Conservation (phyloP, 2,113 vertebrate species). For the Dromaius novaehollandiae region DNA sequence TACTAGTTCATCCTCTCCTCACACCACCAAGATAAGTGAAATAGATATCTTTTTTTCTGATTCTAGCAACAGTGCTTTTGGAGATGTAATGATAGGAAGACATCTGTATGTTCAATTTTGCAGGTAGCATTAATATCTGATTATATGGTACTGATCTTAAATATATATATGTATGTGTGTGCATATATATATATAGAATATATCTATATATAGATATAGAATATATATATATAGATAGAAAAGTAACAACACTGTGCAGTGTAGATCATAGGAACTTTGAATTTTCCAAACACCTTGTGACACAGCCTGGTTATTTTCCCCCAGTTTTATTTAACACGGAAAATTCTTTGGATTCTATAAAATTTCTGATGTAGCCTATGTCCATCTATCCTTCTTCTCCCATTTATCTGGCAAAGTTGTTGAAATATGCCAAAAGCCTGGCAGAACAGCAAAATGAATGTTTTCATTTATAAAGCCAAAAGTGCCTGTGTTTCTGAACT, state of each 20-base stretch:
- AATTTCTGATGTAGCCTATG: background rate
- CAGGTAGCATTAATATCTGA: background rate
- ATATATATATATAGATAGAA: background rate
- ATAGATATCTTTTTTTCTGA: background rate
- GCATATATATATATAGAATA: background rate
- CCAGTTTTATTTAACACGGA: background rate
- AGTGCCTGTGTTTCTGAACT: background rate
- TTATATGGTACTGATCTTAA: background rate
- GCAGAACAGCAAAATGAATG: constrained; percentile 24
- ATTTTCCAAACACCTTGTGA: background rate
- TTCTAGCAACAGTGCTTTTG: background rate
- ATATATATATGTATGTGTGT: too few species aligned
- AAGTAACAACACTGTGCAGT: background rate
- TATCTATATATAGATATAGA: background rate
- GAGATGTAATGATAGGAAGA: background rate
- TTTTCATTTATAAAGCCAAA: constrained; percentile 19
- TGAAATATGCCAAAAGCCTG: background rate
- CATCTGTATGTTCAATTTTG: background rate
- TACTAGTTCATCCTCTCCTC: background rate
- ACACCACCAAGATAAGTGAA: background rate
- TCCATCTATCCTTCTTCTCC: background rate
- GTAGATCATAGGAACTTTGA: background rate
- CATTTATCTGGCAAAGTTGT: background rate
- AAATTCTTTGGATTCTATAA: background rate
- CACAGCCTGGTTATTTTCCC: background rate